A percentile compares a stretch with the other conserved stretches of the same genome.
phyloP scores from a whole-genome alignment of 1,140 invertebrate species.

The Linepithema humile region DNA sequence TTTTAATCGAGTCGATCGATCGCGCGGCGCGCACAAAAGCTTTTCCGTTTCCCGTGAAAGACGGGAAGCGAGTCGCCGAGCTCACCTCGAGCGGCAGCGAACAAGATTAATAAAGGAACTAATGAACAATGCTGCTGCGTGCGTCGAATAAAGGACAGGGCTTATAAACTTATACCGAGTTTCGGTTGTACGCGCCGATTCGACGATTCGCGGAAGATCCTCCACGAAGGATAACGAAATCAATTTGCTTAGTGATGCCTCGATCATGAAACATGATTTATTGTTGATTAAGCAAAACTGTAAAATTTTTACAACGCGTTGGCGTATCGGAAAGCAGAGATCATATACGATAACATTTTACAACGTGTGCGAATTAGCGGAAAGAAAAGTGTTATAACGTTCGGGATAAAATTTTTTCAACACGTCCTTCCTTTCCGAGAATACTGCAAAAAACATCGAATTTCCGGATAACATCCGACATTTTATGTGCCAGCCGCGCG shows the following conservation, averaged over 20 bases:
- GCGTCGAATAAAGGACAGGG: not conserved
- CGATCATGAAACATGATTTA: not conserved
- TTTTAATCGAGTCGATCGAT: slow-evolving; percentile 68
- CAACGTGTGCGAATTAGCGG: not conserved
- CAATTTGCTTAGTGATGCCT: not conserved
- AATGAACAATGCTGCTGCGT: slow-evolving; percentile 33
- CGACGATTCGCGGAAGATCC: not conserved
- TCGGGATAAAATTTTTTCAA: not conserved
- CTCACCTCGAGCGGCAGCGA: not conserved
- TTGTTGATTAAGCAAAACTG: not conserved
- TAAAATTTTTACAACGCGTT: not conserved
- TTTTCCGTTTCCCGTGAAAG: slow-evolving; percentile 43
- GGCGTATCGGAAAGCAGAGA: not conserved
- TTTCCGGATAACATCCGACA: not conserved
- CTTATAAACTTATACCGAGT: slow-evolving; percentile 33
- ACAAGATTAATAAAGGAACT: slow-evolving; percentile 37
- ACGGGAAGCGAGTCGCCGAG: slow-evolving; percentile 4
- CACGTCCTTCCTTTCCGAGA: not conserved
- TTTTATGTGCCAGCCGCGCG: not conserved
- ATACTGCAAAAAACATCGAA: not conserved
- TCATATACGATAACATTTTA: not conserved
- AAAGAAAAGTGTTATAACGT: not conserved
- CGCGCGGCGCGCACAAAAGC: slow-evolving; percentile 45
- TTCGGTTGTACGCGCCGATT: not conserved
- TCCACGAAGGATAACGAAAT: not conserved